These are phyloP conservation scores for Callocephalon fimbriatum DNA, from an alignment of 2,113 vertebrate species.

Conservation along the genomic window DNA sequence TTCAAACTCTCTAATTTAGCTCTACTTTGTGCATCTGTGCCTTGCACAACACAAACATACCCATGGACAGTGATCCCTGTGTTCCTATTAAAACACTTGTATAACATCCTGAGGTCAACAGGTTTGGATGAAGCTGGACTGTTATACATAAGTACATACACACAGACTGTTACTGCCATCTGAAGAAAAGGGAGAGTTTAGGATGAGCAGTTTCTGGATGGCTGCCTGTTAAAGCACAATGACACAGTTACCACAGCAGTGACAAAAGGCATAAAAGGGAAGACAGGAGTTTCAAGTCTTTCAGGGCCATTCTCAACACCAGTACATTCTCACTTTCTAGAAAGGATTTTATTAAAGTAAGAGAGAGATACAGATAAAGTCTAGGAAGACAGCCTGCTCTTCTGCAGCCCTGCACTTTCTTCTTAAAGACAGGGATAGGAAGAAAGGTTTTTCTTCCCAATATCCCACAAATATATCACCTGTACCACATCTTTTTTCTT, in stretches of 20 bases:
- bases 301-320: neutral
- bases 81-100: neutral
- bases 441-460: neutral
- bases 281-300: neutral
- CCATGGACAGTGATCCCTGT: neutral
- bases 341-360: neutral
- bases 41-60: neutral
- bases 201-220: neutral
- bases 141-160: neutral
- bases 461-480: neutral
- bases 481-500: neutral
- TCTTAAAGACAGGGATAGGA: neutral
- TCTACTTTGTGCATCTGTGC: neutral
- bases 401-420: neutral
- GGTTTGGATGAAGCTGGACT: neutral
- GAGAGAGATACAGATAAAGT: neutral
- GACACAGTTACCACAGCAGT: neutral
- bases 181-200: neutral
- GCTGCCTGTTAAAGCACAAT: accelerated
- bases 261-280: neutral
- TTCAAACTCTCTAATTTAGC: no score
- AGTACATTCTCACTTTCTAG: neutral
- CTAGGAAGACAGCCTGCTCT: neutral
- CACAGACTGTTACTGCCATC: neutral
- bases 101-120: no score